Evolutionary conservation across 2,113 vertebrate species (phyloP).

Genomic region (Heptranchias perlo): DNA sequence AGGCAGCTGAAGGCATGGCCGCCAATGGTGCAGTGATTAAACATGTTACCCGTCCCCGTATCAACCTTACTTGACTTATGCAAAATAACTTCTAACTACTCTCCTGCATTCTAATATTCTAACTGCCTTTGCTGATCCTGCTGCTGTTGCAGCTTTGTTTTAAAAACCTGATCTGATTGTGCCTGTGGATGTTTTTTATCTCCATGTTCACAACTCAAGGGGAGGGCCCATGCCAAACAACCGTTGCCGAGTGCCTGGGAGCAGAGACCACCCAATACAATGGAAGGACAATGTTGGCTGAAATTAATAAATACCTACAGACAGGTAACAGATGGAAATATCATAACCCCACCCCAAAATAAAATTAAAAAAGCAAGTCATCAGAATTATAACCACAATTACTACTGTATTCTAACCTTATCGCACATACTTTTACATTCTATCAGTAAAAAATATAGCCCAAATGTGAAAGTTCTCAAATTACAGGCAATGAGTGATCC

Average conservation of each 20-base stretch:
- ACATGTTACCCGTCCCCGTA: background rate
- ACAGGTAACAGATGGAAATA: background rate
- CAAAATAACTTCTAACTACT: background rate
- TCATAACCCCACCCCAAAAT: background rate
- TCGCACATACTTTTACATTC: no score
- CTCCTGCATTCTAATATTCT: background rate
- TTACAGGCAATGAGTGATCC: background rate
- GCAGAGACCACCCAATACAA: no score
- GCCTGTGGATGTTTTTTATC: background rate
- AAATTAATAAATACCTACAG: background rate
- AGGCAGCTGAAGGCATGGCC: no score
- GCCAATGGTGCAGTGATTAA: no score
- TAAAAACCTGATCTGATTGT: background rate
- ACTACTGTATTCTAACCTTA: background rate
- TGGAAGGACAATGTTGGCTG: no score
- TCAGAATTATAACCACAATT: background rate
- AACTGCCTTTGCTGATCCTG: background rate
- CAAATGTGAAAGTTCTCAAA: background rate
- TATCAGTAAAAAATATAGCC: background rate
- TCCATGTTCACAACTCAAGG: background rate
- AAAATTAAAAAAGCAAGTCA: background rate
- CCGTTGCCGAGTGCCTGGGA: background rate
- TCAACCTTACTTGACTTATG: background rate
- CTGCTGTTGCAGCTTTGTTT: background rate
- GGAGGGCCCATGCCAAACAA: background rate